Percentiles rank a stretch among this genome's conserved stretches.
Conservation (phyloP, 1,140 invertebrate genomes). For the Halesus radiatus region DNA sequence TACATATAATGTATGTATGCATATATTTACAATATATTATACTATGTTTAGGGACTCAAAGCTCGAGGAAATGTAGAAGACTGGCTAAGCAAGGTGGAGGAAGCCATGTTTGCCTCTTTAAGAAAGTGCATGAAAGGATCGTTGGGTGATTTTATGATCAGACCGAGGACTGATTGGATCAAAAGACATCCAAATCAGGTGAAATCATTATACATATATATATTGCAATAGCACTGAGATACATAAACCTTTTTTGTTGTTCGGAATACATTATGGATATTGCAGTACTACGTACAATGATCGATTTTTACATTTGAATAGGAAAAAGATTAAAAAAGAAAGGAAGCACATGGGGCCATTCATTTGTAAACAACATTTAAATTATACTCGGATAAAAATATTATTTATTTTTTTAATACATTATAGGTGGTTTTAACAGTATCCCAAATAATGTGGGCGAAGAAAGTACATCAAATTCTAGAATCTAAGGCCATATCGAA, state of each 20-base stretch:
- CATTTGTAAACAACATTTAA: not conserved
- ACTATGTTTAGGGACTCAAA: conserved; percentile 39
- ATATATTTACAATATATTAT: not conserved
- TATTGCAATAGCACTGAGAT: too few relatives aligned
- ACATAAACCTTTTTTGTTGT: too few relatives aligned
- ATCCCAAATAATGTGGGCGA: conserved; percentile 90
- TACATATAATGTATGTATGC: too few relatives aligned
- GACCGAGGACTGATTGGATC: conserved; percentile 84
- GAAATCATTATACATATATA: not conserved
- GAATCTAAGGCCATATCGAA: conserved; percentile 65
- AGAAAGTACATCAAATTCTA: conserved; percentile 81
- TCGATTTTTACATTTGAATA: too few relatives aligned
- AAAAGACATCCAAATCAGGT: conserved; percentile 85
- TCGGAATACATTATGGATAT: too few relatives aligned
- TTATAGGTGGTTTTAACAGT: conserved; percentile 78
- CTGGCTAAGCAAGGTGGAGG: conserved; percentile 93
- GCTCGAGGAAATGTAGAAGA: conserved; percentile 80
- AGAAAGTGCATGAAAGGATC: conserved; percentile 77
- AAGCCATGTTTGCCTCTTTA: conserved; percentile 90
- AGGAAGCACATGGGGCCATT: not conserved
- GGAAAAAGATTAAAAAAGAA: too few relatives aligned
- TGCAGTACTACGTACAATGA: too few relatives aligned
- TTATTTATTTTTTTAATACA: not conserved
- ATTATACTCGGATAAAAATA: not conserved
- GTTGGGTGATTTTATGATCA: conserved; percentile 77